Base-by-base conservation (phyloP, 2,888 invertebrate genomes). In the Strigamia maritima region DNA sequence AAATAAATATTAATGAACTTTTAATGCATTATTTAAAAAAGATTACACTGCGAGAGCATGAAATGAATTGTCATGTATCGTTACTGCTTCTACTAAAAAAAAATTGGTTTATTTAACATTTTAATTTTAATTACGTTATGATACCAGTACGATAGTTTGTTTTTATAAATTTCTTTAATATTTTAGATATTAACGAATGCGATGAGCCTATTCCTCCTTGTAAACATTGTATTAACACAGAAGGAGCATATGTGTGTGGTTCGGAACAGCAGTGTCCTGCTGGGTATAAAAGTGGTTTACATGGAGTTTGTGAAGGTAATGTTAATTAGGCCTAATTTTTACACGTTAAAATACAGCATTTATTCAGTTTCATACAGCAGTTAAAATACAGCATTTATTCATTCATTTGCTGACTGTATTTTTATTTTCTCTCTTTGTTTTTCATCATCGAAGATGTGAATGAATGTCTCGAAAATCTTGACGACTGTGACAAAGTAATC, bases 181-280 rank as follows among this genome's bases (percentile, higher is more conserved):
- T 22, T 65, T 38, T 70, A 86, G 86, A 86, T 81, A 83, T 84
- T 75, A 84, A 86, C 82, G 86, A 86, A 80, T 86, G 86, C 81
- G 80, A 78, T 0, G 81, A 84, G 19, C 83, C 83, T 2, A 84
- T 84, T 2, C 83, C 85, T 82, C 84, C 86, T 82, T 86, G 86
- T 80, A 84, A 84, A 22, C 80, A 81, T 1, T 85, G 85, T 75
- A 79, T 82, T 14, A 84, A 84, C 80, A 83, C 82, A n/a, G 78
- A 80, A 38, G 84, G 83, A 16, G 81, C 81, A 0, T 84, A 82
- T 76, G 82, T 83, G 35, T 85, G 85, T 80, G 81, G 82, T 6
- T 22, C 80, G 0, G 76, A 82, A 7, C 74, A 77, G 6, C 74
- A 77, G 6, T 83, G 83, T 78, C 79, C 79, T 8, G 79, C 81